Conservation (phyloP, 2,113 vertebrate genomes). For the Romanogobio albipinnatus region DNA sequence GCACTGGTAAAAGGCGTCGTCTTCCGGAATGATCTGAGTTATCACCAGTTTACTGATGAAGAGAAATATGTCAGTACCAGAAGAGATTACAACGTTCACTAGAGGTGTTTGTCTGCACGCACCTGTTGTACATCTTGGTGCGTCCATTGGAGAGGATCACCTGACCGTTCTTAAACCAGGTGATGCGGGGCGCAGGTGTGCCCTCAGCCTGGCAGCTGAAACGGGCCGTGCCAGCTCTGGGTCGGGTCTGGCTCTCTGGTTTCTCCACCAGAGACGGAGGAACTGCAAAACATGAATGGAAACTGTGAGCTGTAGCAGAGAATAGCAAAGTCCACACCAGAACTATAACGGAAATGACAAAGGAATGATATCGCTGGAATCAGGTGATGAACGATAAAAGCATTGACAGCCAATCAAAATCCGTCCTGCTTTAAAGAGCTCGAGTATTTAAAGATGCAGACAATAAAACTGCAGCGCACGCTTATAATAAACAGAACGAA, state of each 20-base stretch:
- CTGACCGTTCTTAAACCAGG: constrained; percentile 94
- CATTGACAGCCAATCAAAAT: neutral
- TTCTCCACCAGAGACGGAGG: constrained; percentile 90
- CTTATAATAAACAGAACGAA: neutral
- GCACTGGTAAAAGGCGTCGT: constrained; percentile 97
- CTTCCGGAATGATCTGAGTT: constrained; percentile 97
- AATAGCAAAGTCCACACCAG: too few species aligned
- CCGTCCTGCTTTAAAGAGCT: neutral
- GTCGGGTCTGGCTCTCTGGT: constrained; percentile 94
- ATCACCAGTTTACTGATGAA: constrained; percentile 92
- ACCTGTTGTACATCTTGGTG: constrained; percentile 99
- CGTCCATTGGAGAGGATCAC: constrained; percentile 92
- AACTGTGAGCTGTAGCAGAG: neutral
- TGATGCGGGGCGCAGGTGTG: constrained; percentile 86
- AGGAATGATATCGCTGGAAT: neutral
- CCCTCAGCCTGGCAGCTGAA: constrained; percentile 95
- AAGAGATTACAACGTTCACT: too few species aligned
- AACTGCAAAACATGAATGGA: constrained; percentile 70
- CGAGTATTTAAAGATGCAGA: too few species aligned
- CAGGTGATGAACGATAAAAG: neutral
- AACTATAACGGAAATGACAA: neutral
- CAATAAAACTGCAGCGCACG: neutral
- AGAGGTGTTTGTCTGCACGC: constrained; percentile 27
- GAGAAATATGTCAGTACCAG: neutral
- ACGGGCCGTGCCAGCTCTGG: constrained; percentile 93